Conservation (phyloP, 1,140 invertebrate genomes). For the Zaprionus kolodkinae region DNA sequence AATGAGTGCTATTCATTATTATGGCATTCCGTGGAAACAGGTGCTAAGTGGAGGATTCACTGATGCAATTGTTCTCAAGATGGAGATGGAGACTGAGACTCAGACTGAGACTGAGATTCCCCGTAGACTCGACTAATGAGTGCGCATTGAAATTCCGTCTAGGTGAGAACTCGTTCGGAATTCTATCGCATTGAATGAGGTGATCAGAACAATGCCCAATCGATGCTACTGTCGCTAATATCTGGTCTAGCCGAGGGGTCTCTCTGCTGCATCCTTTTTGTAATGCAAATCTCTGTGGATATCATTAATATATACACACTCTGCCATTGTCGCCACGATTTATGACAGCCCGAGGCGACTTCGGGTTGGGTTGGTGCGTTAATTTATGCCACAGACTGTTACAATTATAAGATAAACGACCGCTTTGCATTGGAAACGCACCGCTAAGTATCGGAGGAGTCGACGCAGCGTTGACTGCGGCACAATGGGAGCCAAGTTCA, state of each 20-base stretch:
- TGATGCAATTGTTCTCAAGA: constrained; percentile 31
- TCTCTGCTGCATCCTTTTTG: constrained; percentile 58
- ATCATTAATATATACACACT: constrained; percentile 56
- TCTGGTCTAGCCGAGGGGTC: background rate
- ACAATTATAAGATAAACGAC: constrained; percentile 82
- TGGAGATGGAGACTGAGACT: background rate
- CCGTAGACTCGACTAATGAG: constrained; percentile 24
- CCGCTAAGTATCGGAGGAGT: constrained; percentile 61
- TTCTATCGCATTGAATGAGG: constrained; percentile 36
- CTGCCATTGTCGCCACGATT: constrained; percentile 64
- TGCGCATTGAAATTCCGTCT: constrained; percentile 20
- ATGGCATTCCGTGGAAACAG: constrained; percentile 31
- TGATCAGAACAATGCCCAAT: constrained; percentile 32
- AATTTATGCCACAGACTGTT: constrained; percentile 74
- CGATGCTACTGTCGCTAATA: constrained; percentile 39
- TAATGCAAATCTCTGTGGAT: constrained; percentile 67
- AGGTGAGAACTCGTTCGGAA: constrained; percentile 47
- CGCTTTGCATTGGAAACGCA: constrained; percentile 76
- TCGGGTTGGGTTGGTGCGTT: constrained; percentile 42
- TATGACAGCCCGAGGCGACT: constrained; percentile 50
- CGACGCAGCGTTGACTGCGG: background rate
- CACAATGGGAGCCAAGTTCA: constrained; percentile 9
- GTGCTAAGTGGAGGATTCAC: constrained; percentile 41
- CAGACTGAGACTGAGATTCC: background rate
- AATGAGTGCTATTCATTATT: constrained; percentile 47